Evolutionary conservation across 2,888 invertebrate species (phyloP), one percentile per base, ranked within the genome.

Genomic region (Hipparchia sbordonii): DNA sequence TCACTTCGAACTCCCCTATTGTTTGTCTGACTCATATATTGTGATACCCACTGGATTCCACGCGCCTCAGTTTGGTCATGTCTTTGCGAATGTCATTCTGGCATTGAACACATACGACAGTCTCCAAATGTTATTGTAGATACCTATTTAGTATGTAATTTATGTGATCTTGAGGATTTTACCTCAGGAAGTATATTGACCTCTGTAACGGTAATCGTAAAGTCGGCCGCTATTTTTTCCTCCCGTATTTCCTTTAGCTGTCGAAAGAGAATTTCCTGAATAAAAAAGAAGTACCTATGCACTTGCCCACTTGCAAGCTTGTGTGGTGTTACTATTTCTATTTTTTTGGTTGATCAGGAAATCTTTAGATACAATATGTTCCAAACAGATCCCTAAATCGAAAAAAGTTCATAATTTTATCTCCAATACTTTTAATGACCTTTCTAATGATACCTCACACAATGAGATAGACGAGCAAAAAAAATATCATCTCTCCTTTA

Each of bases 101-200:
- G 7, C 5, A 4, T 13, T 48, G 46, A 46, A 13, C 39, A 39
- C 39, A 4, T 5, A 39, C 48, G 48, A 13, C 62, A 48, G 13
- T 48, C 48, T 48, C 39, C 9, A 8, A 61, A 46, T 61, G 0
- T 45, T 13, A 46, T 45, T 13, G 4, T 60, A 60, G 39, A 10
- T 46, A 48, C 62, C 46, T 62, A 13, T 46, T 62, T 48, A 46
- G 13, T 46, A 46, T 62, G 6, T 1, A 46, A 62, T 13, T 48
- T 62, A 13, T 62, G 62, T 62, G 62, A 62, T 62, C 62, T 62
- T 62, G 62, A 48, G 62, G 13, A 62, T 62, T 39, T 62, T 13
- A 62, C 62, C 62, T 62, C 8, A 8, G 62, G n/a, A 62, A 48
- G 62, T 62, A 39, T 62, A 48, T 62, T 62, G 62, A 62, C 62